Percentiles rank a stretch among this genome's conserved stretches.
Evolutionary conservation across 2,888 invertebrate genomes (phyloP).

Genomic region (Eupithecia pulchellata): DNA sequence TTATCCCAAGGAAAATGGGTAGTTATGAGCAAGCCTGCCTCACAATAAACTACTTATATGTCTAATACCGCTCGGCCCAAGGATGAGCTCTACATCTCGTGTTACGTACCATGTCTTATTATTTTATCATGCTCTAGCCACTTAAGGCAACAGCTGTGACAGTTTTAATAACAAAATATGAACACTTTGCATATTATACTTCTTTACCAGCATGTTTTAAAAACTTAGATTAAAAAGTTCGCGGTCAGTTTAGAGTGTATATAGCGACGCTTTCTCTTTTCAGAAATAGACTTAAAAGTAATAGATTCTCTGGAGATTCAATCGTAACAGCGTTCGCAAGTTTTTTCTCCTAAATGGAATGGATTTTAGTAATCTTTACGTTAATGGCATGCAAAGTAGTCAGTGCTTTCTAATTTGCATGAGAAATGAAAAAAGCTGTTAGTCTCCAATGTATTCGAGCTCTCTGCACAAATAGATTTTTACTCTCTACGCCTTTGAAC

Average conservation of each 20-base stretch:
- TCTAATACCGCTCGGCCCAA: constrained; percentile 69
- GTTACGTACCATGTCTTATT: constrained; percentile 33
- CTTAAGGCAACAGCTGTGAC: constrained; percentile 30
- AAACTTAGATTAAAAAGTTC: constrained; percentile 30
- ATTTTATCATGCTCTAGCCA: constrained; percentile 33
- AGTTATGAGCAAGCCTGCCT: constrained; percentile 77
- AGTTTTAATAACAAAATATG: constrained; percentile 29
- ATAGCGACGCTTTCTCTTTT: background rate
- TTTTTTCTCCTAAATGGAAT: constrained; percentile 32
- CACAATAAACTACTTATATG: constrained; percentile 79
- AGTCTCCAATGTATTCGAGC: constrained; percentile 1
- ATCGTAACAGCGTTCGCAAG: constrained; percentile 26
- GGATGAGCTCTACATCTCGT: constrained; percentile 51
- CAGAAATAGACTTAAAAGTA: constrained; percentile 33
- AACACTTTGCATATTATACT: constrained; percentile 30
- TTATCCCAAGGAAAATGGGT: constrained; percentile 79
- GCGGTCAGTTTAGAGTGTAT: constrained; percentile 24
- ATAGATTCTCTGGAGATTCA: constrained; percentile 28
- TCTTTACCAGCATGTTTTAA: constrained; percentile 9
- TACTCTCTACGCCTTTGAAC: background rate
- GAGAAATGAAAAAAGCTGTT: constrained; percentile 1
- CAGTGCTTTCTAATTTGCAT: constrained; percentile 8
- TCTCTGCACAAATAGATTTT: background rate
- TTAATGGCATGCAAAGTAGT: constrained; percentile 30
- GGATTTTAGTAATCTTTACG: constrained; percentile 32